Percentiles rank a stretch among this genome's conserved stretches.
These are phyloP conservation scores for Stramonita haemastoma DNA, from an alignment of 2,888 invertebrate genomes.

Conservation along the genomic window DNA sequence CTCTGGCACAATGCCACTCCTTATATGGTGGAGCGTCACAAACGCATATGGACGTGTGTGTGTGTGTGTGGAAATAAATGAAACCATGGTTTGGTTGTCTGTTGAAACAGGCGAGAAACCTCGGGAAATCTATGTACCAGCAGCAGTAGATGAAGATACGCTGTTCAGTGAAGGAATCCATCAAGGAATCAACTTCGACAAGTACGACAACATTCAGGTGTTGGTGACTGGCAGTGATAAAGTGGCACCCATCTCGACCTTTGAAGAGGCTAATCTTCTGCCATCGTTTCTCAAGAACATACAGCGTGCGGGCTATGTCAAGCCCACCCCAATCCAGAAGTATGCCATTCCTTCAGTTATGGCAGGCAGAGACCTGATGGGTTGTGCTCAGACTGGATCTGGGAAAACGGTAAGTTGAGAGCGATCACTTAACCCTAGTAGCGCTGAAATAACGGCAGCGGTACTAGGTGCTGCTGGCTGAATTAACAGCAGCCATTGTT, in stretches of 20 bases:
- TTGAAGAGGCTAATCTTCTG: slow-evolving; percentile 85
- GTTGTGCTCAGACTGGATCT: slow-evolving; percentile 98
- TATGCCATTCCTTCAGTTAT: slow-evolving; percentile 90
- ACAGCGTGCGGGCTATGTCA: slow-evolving; percentile 83
- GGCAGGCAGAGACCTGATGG: slow-evolving; percentile 92
- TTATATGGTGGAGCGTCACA: too few relatives aligned
- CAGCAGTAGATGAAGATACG: slow-evolving; percentile 60
- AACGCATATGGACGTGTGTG: not conserved
- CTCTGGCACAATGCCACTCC: too few relatives aligned
- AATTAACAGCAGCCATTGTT: too few relatives aligned
- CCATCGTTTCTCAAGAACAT: slow-evolving; percentile 87
- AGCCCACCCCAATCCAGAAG: slow-evolving; percentile 97
- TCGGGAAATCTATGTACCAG: slow-evolving; percentile 27
- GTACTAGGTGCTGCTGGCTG: too few relatives aligned
- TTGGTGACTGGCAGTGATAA: slow-evolving; percentile 73
- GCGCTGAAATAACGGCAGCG: too few relatives aligned
- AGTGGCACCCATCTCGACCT: slow-evolving; percentile 78
- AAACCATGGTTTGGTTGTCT: not conserved
- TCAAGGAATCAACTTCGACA: slow-evolving; percentile 77
- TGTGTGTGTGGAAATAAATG: not conserved
- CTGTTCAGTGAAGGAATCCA: slow-evolving; percentile 67
- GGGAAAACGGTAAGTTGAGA: slow-evolving; percentile 90
- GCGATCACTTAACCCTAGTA: too few relatives aligned
- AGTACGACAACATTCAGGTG: slow-evolving; percentile 77
- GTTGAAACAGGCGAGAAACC: slow-evolving; percentile 26